These are phyloP conservation scores for Cryptocephalus moraei DNA, from an alignment of 2,888 invertebrate species.

Conservation along the genomic window DNA sequence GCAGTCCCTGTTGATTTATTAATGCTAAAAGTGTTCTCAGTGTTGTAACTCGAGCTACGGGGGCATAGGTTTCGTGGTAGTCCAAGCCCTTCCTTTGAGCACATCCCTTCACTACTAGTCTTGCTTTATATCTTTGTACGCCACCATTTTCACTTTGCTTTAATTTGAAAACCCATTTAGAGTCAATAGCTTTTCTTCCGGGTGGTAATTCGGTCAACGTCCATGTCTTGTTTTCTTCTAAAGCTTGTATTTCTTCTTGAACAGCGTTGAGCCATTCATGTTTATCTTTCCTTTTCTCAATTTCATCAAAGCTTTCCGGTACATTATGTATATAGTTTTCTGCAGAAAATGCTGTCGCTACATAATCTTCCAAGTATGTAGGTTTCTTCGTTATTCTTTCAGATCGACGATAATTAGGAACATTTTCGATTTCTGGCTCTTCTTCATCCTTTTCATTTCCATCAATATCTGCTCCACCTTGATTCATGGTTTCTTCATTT, in stretches of 20 bases:
- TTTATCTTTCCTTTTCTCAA: neutral
- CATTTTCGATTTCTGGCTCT: too few relatives aligned
- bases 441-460: too few relatives aligned
- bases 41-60: neutral
- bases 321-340: neutral
- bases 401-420: too few relatives aligned
- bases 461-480: too few relatives aligned
- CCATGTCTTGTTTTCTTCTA: neutral
- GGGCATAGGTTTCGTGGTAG: constrained; percentile 1
- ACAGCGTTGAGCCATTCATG: neutral
- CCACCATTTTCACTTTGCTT: neutral
- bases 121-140: too few relatives aligned
- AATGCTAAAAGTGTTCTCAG: neutral
- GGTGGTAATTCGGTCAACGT: neutral
- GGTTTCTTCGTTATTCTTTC: neutral
- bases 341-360: neutral
- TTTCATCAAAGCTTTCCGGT: neutral
- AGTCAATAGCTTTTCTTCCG: neutral
- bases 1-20: neutral
- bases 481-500: too few relatives aligned
- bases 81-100: neutral
- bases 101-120: neutral
- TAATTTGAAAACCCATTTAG: neutral
- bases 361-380: neutral
- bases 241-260: neutral